Evolutionary conservation across 2,888 invertebrate species (phyloP), one percentile per base, ranked within the genome.

Genomic region (Lasioglossum calceatum): DNA sequence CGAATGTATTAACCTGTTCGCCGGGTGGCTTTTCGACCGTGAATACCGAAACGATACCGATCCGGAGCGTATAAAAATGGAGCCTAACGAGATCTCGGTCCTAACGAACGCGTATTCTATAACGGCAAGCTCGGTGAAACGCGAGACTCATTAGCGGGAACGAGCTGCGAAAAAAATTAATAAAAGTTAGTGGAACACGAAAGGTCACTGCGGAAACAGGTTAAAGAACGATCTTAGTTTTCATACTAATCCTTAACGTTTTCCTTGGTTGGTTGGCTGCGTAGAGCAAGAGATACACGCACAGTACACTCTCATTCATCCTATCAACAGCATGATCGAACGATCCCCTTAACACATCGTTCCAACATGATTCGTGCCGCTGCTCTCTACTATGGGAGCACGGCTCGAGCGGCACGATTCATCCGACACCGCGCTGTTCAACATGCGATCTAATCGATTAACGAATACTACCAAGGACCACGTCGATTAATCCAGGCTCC

Each of bases 181-280:
- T 42, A 42, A 3, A 27, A 27, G 27, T 61, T 27, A 12, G 27
- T 14, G 27, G 27, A 27, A 14, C n/a, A 19, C 64, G 64, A 32
- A 67, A 67, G 36, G 67, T 67, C 36, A 36, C 67, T 8, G 19
- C 36, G 19, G 67, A 36, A 36, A 67, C 67, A 67, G 67, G 36
- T 67, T 70, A 76, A n/a, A 32, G 7, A 76, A 76, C 79, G 67
- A 76, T 61, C 32, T 76, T 72, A 27, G 61, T 87, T 61, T 67
- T 83, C 71, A 32, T 61, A 67, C 70, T 39, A 54, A 54, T 80
- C 67, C 42, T 74, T 39, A 42, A 77, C 42, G 72, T 74, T 83
- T 67, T 76, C 81, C 54, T 78, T 81, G 77, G 78, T 70, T 87
- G 75, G 47, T 75, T 86, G 86, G 86, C 82, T 82, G 86, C 82